Percentiles rank a stretch among this genome's conserved stretches.
Evolutionary conservation across 2,797 vertebrate species (phyloP).

Genomic region (Anguilla megastoma): DNA sequence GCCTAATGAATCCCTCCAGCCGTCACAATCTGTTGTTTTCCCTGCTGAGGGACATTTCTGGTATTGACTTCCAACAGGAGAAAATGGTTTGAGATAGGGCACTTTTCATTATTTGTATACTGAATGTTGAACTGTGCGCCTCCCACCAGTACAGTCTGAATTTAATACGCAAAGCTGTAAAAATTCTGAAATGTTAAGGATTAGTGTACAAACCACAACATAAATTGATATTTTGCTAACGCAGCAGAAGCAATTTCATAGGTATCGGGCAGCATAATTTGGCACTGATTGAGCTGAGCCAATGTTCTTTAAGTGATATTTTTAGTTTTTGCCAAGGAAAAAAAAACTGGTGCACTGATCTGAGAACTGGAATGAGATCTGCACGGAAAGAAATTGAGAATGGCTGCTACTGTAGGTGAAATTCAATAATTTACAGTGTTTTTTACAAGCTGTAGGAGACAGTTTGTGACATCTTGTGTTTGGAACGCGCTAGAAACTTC

Average conservation of each 20-base stretch:
- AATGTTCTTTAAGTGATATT: neutral
- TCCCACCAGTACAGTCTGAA: neutral
- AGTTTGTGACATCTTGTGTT: neutral
- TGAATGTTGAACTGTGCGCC: constrained; percentile 36
- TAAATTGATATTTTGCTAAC: neutral
- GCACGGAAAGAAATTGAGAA: neutral
- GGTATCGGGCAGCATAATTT: neutral
- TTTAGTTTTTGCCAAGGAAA: neutral
- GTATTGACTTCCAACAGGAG: constrained; percentile 51
- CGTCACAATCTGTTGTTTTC: constrained; percentile 56
- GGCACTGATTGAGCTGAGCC: neutral
- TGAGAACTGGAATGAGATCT: neutral
- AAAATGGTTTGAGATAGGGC: constrained; percentile 40
- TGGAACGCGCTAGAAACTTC: neutral
- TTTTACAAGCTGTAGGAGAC: neutral
- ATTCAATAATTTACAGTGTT: neutral
- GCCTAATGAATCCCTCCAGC: constrained; percentile 63
- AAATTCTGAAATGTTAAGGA: neutral
- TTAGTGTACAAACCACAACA: neutral
- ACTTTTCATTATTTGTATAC: constrained; percentile 22
- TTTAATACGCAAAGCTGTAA: neutral
- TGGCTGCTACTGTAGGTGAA: neutral
- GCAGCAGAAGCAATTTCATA: neutral
- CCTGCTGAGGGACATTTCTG: constrained; percentile 50
- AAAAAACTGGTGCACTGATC: neutral